phyloP scores from a whole-genome alignment of 2,888 invertebrate genomes.

The Ectemnius continuus region DNA sequence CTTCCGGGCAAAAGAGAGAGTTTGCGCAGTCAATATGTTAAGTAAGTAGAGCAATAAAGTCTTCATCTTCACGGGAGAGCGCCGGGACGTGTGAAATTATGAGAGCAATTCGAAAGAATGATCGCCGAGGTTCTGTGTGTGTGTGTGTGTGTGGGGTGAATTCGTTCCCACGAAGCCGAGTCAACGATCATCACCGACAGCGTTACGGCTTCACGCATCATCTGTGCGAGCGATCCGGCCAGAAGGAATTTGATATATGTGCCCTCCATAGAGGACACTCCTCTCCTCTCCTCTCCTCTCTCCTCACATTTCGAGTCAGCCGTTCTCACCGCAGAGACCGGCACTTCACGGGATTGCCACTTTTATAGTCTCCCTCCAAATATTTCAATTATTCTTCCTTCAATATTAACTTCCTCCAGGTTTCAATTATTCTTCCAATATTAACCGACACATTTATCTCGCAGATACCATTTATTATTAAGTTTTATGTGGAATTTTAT shows the following conservation, averaged over 20 bases:
- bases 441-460: no score
- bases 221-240: conserved; percentile 43
- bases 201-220: conserved; percentile 58
- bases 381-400: no score
- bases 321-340: neutral
- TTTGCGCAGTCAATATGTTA: no score
- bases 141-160: neutral
- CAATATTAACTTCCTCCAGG: no score
- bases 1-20: no score
- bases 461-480: no score
- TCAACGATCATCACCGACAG: conserved; percentile 19
- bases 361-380: neutral
- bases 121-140: neutral
- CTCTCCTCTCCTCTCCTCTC: neutral
- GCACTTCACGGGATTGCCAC: neutral
- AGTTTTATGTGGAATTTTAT: no score
- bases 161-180: neutral
- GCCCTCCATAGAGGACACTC: conserved; percentile 2
- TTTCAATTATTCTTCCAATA: no score
- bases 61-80: no score
- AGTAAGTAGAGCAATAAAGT: no score
- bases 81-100: no score
- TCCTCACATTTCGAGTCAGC: neutral
- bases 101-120: no score
- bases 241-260: conserved; percentile 53